Base-by-base conservation (phyloP, 2,888 invertebrate genomes). In the Xiphydria camelus region DNA sequence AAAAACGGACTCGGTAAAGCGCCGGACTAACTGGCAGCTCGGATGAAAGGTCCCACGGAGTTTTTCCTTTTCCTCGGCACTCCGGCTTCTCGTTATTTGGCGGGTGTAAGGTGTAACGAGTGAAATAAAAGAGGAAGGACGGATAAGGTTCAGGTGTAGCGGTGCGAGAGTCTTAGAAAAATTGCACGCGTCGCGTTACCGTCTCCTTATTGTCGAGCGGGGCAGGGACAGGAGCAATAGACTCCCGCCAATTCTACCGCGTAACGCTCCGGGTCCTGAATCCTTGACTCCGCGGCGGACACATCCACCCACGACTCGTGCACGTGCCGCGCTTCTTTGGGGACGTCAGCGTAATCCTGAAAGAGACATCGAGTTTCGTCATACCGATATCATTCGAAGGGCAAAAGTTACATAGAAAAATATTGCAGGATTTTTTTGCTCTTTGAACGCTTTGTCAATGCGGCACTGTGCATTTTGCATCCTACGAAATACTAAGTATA, bases 271-370 rank as follows among this genome's bases (percentile, higher is more conserved):
- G 54, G 26, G 3, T 63, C 49, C 15, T 56, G 55, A 18, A 53
- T 48, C 33, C 49, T 47, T 1, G 57, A 57, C 5, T 33, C 38
- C 2, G 49, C 31, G 3, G 46, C 61, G 0, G 56, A 55, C 12
- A 47, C 47, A 1, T 70, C 62, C 20, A 74, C 9, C 74, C 74
- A 74, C 4, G 62, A 64, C 22, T 63, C 51, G 18, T 47, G 59
- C n/a, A 74, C 70, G 46, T 70, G 74, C 9, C 63, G 59, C 4
- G 61, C 66, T 7, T 49, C 53, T 37, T 59, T 67, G 3, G 73
- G 62, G 14, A 60, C 22, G 12, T 51, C 53, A 3, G 38, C 38
- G 9, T 47, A 43, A 22, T 64, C 57, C 73, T 73, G 45, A 12
- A 55, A 51, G 15, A 50, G n/a, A n/a, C n/a, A 25, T 9, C n/a